phyloP scores from a whole-genome alignment of 2,888 invertebrate genomes.

The Gastracanthus pulcherrimus region DNA sequence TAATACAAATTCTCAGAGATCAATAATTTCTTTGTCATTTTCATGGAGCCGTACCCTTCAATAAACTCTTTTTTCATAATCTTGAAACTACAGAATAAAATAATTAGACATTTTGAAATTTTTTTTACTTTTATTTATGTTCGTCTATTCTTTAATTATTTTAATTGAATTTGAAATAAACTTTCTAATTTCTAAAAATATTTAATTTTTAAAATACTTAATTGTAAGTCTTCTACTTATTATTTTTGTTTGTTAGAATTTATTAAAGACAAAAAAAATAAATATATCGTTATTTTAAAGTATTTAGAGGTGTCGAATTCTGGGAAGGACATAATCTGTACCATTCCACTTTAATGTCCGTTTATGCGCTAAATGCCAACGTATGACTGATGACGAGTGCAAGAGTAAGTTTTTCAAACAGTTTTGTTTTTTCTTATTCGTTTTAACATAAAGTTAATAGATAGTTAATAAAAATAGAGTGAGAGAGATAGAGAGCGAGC shows the following conservation, averaged over 20 bases:
- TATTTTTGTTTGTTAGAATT: background rate
- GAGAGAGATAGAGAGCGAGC: constrained; percentile 7
- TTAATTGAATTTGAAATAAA: background rate
- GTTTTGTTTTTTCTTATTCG: background rate
- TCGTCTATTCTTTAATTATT: background rate
- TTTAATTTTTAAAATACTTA: background rate
- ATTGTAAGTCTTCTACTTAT: background rate
- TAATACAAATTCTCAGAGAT: background rate
- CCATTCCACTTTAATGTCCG: constrained; percentile 44
- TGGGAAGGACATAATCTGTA: constrained; percentile 29
- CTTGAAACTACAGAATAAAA: too few species aligned
- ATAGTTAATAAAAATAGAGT: background rate
- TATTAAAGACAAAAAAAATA: background rate
- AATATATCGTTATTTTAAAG: background rate
- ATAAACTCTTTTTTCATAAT: too few species aligned
- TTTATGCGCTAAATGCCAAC: constrained; percentile 28
- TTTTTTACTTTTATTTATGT: too few species aligned
- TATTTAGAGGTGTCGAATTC: constrained; percentile 39
- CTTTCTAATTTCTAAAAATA: background rate
- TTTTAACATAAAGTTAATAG: constrained; percentile 4
- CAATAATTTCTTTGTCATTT: too few species aligned
- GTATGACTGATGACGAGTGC: constrained; percentile 1
- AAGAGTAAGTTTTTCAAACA: background rate
- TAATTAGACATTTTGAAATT: too few species aligned
- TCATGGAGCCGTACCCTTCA: too few species aligned